These are phyloP conservation scores for Myotis vivesi DNA, from an alignment of 2,797 vertebrate genomes.

Conservation along the genomic window DNA sequence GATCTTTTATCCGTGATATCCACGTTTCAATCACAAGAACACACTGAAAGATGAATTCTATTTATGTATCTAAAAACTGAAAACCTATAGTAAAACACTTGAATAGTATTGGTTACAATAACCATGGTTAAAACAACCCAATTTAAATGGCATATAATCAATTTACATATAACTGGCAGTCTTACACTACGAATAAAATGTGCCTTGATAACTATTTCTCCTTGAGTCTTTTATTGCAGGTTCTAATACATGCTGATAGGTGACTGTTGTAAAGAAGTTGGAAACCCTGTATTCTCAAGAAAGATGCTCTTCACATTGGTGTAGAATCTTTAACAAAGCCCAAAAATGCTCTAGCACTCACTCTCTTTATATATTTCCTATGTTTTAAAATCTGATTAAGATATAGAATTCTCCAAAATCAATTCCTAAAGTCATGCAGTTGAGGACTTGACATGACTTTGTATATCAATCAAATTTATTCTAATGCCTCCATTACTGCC, in stretches of 20 bases:
- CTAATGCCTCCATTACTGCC: not conserved
- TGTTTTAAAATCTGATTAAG: constrained; percentile 35
- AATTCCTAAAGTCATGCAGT: not conserved
- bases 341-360: not conserved
- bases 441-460: not conserved
- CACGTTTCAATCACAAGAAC: constrained; percentile 36
- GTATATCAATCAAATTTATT: not conserved
- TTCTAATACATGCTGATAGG: not conserved
- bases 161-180: not conserved
- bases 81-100: constrained; percentile 39
- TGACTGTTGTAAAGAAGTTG: not conserved
- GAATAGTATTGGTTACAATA: not conserved
- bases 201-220: not conserved
- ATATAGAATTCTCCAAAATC: constrained; percentile 25
- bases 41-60: constrained; percentile 38
- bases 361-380: not conserved
- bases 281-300: not conserved
- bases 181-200: constrained; percentile 26
- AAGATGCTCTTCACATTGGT: not conserved
- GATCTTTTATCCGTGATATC: constrained; percentile 27
- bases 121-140: not conserved
- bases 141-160: not conserved
- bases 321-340: constrained; percentile 22
- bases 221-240: not conserved
- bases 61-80: constrained; percentile 31